Evolutionary conservation across 1,140 invertebrate species (phyloP), one percentile per base, ranked within the genome.

Genomic region (Sarcophaga bullata): DNA sequence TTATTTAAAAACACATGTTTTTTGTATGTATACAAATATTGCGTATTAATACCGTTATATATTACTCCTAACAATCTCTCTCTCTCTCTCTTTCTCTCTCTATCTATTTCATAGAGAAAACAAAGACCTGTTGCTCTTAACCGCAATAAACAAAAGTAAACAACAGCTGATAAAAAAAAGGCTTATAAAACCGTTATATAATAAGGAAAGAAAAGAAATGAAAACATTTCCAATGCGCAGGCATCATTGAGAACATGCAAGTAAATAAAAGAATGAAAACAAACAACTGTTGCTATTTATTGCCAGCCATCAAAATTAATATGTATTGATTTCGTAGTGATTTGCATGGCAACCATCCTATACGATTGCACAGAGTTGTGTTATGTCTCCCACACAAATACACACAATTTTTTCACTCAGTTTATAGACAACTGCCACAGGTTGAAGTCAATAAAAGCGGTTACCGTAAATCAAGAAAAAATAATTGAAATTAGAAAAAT

Each of bases 21-120:
- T 75, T 52, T 75, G 19, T 81, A 50, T 82, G 49, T 82, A 73
- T 75, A 82, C 81, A 82, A 82, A 0, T n/a, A 7, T 62, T 11
- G 0, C 73, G 17, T 82, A 47, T 8, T 37, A 37, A 37, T 37
- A 37, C 25, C 25, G 25, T 37, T 37, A 37, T 37, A 37, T 37
- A 37, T n/a, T 37, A 37, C 25, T 37, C 25, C 25, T 37, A 2
- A 37, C 25, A 37, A 37, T 37, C 25, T 37, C 25, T 37, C 25
- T 37, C 25, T 1, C 25, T 37, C 25, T 37, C 25, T 2, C 4
- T 37, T n/a, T 37, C 25, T 37, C 25, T 37, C 25, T 1, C 25
- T 37, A 1, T 37, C 25, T 2, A 2, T 37, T 37, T 37, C 25
- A 37, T 1, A 37, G 25, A 37, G 25, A 11, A 73, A 2, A 82